Evolutionary conservation across 92 coral and sea anemone genomes (phyloP).

Genomic region (Palythoa grandis): DNA sequence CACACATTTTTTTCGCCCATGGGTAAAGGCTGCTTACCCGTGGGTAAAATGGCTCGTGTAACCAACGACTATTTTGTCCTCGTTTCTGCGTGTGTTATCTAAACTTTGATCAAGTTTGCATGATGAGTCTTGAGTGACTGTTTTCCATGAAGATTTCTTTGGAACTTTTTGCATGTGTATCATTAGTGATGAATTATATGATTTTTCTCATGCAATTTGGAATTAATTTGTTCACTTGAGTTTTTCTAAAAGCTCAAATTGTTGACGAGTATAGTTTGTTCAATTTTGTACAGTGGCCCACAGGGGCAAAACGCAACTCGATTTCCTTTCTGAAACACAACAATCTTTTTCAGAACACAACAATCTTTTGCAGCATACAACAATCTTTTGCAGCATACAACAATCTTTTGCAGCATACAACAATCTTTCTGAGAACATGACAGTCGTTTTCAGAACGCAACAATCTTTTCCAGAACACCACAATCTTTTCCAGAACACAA

Average conservation of each 20-base stretch:
- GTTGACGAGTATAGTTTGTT: too few species aligned
- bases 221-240: neutral
- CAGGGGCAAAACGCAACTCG: too few species aligned
- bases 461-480: too few species aligned
- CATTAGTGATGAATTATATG: neutral
- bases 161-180: neutral
- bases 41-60: constrained; percentile 62
- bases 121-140: neutral
- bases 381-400: neutral
- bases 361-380: neutral
- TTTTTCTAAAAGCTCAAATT: too few species aligned
- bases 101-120: neutral
- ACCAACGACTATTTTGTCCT: constrained; percentile 46
- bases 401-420: neutral
- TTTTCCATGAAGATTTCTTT: neutral
- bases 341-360: too few species aligned
- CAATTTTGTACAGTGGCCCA: too few species aligned
- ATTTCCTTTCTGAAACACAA: too few species aligned
- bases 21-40: constrained; percentile 59
- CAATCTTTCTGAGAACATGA: too few species aligned
- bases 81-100: neutral
- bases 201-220: neutral
- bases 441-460: too few species aligned
- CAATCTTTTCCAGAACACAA: too few species aligned
- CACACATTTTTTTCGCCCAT: constrained; percentile 57